A percentile compares a stretch with the other conserved stretches of the same genome.
Evolutionary conservation across 2,888 invertebrate genomes (phyloP).

Genomic region (Ypsolopha sequella): DNA sequence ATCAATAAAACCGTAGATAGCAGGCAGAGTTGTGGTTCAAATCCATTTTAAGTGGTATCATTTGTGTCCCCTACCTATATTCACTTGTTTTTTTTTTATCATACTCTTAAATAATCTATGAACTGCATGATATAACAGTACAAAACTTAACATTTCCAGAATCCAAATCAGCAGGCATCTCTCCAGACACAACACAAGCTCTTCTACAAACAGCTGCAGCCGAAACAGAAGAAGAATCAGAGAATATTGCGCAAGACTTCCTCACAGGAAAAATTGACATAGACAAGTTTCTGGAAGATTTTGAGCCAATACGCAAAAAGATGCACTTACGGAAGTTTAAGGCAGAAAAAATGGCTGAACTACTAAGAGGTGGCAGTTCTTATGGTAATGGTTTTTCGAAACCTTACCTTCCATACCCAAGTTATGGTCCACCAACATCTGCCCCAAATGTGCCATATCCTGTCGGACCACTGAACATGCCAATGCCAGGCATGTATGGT

Average conservation of each 20-base stretch:
- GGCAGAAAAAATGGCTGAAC: constrained; percentile 91
- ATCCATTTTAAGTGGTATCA: too few relatives aligned
- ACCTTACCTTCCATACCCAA: constrained; percentile 57
- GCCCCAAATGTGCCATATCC: constrained; percentile 72
- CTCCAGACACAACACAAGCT: constrained; percentile 88
- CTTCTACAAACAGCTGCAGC: constrained; percentile 92
- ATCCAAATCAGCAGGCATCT: constrained; percentile 80
- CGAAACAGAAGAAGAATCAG: constrained; percentile 94
- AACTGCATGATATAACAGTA: too few relatives aligned
- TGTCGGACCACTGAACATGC: constrained; percentile 73
- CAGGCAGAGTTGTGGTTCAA: too few relatives aligned
- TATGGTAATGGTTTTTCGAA: constrained; percentile 50
- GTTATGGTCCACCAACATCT: constrained; percentile 53
- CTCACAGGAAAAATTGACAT: constrained; percentile 77
- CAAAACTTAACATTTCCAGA: constrained; percentile 65
- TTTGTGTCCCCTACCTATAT: too few relatives aligned
- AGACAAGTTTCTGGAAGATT: constrained; percentile 89
- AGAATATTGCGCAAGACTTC: constrained; percentile 85
- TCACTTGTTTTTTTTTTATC: too few relatives aligned
- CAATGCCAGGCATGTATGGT: constrained; percentile 73
- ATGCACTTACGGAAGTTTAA: constrained; percentile 84
- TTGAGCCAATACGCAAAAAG: constrained; percentile 75
- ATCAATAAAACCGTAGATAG: too few relatives aligned
- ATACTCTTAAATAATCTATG: too few relatives aligned
- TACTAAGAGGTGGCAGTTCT: constrained; percentile 60